These are phyloP conservation scores for Peucedramus taeniatus DNA, from an alignment of 2,113 vertebrate genomes.

Conservation along the genomic window DNA sequence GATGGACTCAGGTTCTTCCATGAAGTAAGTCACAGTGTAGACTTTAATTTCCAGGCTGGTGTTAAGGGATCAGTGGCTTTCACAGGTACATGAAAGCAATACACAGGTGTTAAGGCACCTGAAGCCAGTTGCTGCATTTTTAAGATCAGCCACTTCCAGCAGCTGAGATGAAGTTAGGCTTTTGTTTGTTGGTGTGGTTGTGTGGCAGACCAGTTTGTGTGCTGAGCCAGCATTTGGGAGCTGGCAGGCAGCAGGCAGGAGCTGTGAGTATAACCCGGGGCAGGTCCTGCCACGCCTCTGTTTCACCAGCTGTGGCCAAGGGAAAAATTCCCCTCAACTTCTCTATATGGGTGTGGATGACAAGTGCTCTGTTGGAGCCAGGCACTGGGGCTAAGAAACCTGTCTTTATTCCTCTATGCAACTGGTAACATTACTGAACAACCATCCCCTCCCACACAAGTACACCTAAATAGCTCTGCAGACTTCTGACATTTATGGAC, in stretches of 20 bases:
- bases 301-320: not conserved
- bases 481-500: not conserved
- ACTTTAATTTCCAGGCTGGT: not conserved
- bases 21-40: not conserved
- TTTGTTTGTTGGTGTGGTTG: accelerated
- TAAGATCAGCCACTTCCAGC: not conserved
- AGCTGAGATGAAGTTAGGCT: accelerated
- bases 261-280: not conserved
- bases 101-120: not conserved
- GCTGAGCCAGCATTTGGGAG: not conserved
- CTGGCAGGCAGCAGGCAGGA: not conserved
- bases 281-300: not conserved
- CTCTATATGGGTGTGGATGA: not conserved
- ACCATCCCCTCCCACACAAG: not conserved
- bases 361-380: not conserved
- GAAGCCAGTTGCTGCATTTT: not conserved
- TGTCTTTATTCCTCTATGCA: not conserved
- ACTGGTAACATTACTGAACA: not conserved
- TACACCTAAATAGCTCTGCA: not conserved
- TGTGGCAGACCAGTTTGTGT: accelerated
- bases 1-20: not conserved
- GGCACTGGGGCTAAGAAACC: not conserved
- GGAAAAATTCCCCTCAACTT: not conserved
- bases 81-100: not conserved
- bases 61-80: not conserved